phyloP scores from a whole-genome alignment of 2,888 invertebrate species.

The Trichacis sp. region DNA sequence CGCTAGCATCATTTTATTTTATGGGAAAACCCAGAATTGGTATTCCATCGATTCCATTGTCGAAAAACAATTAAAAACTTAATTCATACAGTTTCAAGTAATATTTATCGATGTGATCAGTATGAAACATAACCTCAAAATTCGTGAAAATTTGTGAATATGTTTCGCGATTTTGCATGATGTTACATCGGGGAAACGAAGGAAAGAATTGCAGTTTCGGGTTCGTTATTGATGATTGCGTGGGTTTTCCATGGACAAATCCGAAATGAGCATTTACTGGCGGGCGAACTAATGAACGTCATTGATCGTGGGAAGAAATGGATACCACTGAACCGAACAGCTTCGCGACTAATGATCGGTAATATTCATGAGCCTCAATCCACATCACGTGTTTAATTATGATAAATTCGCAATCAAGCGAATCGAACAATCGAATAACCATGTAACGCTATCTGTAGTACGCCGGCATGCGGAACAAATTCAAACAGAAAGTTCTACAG shows the following conservation, averaged over 20 bases:
- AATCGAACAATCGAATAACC: background rate
- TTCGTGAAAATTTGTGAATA: too few species aligned
- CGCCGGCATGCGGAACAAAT: background rate
- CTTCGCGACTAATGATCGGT: background rate
- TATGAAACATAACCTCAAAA: too few species aligned
- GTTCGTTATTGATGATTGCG: background rate
- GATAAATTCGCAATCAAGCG: constrained; percentile 2
- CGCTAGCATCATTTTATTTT: too few species aligned
- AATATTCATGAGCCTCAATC: constrained; percentile 2
- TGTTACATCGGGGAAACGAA: background rate
- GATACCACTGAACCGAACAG: background rate
- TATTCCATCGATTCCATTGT: too few species aligned
- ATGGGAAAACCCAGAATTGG: too few species aligned
- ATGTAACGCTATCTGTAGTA: background rate
- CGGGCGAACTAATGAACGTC: background rate
- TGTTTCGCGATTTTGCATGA: too few species aligned
- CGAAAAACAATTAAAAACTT: too few species aligned
- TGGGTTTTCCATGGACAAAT: background rate
- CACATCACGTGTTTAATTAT: background rate
- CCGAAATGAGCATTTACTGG: background rate
- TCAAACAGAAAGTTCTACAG: constrained; percentile 1
- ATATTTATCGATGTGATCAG: too few species aligned
- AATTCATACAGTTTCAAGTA: too few species aligned
- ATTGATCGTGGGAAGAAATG: background rate
- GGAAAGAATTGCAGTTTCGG: background rate